Evolutionary conservation across 2,113 vertebrate genomes (phyloP), one percentile per base, ranked within the genome.

Genomic region (Microcebus ravelobensis): DNA sequence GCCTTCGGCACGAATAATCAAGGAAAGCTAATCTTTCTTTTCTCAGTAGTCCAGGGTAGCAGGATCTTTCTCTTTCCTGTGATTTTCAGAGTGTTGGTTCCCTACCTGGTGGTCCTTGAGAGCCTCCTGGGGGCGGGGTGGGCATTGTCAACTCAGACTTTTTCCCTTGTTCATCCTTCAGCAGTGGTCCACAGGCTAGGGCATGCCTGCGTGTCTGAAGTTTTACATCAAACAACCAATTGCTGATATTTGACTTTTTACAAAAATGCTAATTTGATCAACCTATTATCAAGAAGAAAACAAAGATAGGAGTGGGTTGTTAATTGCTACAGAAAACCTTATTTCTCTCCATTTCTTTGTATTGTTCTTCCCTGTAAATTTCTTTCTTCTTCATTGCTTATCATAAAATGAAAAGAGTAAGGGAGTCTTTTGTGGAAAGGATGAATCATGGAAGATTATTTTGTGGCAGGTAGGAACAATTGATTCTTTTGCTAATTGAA

Each of bases 401-500:
- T 87, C 7, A 55, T 73, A 71, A 94, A 92, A 86, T 74, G 50
- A 76, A 87, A 94, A 92, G 61, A 86, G 17, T 73, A 80, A 91
- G 48, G 42, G 48, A 82, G 39, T 77, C 67, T 93, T 91, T 20
- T 91, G 27, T 87, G 34, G 21, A 92, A 95, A 73, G 36, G 77
- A 86, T 91, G 95, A 96, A 52, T 94, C 71, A 85, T 50, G 15
- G 67, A 94, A 36, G 57, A 74, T 74, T 70, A 68, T 52, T 76
- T 11, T 34, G 45, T 94, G 87, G 13, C 68, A 70, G 90, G 55
- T 36, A 52, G 94, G 29, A 94, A 71, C 73, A 94, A 74, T 76
- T 31, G 27, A 61, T 93, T 93, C 68, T 95, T 96, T 91, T 87
- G 48, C 79, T 74, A 83, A 96, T 48, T 89, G 57, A 90, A 89